These are phyloP conservation scores for Palythoa heliodiscus DNA, from an alignment of 92 coral and sea anemone genomes.

Conservation along the genomic window DNA sequence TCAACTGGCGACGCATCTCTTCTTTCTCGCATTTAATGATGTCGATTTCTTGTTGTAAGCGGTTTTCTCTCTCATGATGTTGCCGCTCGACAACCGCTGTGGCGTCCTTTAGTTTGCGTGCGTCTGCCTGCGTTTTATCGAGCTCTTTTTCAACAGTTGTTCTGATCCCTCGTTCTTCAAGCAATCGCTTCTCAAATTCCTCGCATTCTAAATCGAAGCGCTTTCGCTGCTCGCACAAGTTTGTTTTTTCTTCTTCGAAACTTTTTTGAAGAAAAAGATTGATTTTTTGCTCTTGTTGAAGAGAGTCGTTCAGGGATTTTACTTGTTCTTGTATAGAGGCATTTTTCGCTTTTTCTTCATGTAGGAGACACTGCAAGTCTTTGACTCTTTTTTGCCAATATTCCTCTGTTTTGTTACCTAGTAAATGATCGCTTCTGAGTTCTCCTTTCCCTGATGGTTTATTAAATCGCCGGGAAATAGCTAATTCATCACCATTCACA, in stretches of 20 bases:
- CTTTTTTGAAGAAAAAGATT: conserved; percentile 49
- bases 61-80: conserved; percentile 46
- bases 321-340: conserved; percentile 54
- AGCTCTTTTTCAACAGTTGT: conserved; percentile 63
- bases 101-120: conserved; percentile 31
- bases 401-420: background rate
- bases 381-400: conserved; percentile 11
- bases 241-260: conserved; percentile 65
- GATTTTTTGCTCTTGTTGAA: conserved; percentile 46
- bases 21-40: conserved; percentile 25
- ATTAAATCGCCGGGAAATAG: background rate
- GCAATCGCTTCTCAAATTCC: conserved; percentile 79
- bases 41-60: conserved; percentile 53
- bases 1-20: conserved; percentile 6
- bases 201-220: conserved; percentile 77
- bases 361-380: conserved; percentile 22
- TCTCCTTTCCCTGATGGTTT: background rate
- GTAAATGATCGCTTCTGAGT: background rate
- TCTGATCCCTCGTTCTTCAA: conserved; percentile 77
- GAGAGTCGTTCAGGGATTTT: conserved; percentile 44
- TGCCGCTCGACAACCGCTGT: conserved; percentile 42
- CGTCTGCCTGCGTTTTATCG: conserved; percentile 41
- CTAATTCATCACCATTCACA: background rate
- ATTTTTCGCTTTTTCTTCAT: conserved; percentile 39
- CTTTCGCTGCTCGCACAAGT: conserved; percentile 68